These are phyloP conservation scores for Pseudachorutes palmiensis DNA, from an alignment of 1,140 invertebrate species.

Conservation along the genomic window DNA sequence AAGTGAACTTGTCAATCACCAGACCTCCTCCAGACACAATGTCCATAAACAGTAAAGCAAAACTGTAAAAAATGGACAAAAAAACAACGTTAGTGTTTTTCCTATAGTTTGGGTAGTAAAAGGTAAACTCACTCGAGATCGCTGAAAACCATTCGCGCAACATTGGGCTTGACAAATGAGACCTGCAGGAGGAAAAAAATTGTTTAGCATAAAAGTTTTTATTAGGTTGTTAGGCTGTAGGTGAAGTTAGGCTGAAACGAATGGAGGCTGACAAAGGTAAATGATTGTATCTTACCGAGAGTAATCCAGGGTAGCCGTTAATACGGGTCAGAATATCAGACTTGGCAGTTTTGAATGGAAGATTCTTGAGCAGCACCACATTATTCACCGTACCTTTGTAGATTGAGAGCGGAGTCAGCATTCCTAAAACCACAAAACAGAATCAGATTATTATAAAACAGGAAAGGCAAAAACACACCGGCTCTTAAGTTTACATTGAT, in stretches of 20 bases:
- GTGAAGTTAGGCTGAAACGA: neutral
- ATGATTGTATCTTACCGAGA: constrained; percentile 4
- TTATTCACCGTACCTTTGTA: constrained; percentile 34
- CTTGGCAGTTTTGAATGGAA: constrained; percentile 26
- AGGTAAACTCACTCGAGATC: constrained; percentile 29
- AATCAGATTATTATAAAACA: neutral
- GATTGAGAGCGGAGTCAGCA: constrained; percentile 25
- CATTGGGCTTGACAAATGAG: constrained; percentile 25
- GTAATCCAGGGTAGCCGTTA: constrained; percentile 28
- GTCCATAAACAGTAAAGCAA: constrained; percentile 36
- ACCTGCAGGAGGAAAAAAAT: neutral
- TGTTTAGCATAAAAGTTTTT: neutral
- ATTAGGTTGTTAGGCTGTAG: too few relatives aligned
- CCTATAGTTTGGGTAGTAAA: neutral
- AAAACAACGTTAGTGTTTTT: neutral
- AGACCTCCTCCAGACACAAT: constrained; percentile 29
- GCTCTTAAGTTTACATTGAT: neutral
- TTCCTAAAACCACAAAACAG: constrained; percentile 21
- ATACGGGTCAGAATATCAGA: constrained; percentile 28
- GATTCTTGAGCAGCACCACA: constrained; percentile 34
- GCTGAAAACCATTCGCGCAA: constrained; percentile 29
- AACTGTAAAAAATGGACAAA: constrained; percentile 17
- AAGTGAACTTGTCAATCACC: constrained; percentile 30
- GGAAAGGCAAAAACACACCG: neutral
- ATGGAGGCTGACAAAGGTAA: neutral